Conservation (phyloP, 2,888 invertebrate species). For the Bellardia bayeri region DNA sequence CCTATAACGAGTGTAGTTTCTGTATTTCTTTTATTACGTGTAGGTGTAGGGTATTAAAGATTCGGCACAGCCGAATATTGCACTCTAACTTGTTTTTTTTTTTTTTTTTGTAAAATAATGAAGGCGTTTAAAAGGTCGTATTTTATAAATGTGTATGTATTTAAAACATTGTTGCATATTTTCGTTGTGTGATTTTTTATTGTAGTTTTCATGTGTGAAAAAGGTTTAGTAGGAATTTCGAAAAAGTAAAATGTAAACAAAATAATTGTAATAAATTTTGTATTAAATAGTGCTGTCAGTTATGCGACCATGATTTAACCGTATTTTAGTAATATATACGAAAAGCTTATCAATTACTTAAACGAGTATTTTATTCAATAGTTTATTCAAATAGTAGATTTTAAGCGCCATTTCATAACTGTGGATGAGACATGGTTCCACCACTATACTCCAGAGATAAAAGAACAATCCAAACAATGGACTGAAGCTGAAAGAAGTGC, state of each 20-base stretch:
- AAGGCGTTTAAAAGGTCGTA: conserved; percentile 70
- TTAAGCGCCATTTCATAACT: no score
- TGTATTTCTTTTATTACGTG: no score
- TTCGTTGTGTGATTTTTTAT: conserved; percentile 9
- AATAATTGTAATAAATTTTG: conserved; percentile 5
- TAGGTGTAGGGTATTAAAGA: no score
- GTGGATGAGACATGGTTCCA: no score
- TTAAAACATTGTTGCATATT: conserved; percentile 51
- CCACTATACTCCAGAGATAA: no score
- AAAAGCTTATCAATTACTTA: background rate
- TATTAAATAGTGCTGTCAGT: conserved; percentile 7
- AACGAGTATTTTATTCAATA: background rate
- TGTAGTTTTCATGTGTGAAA: conserved; percentile 1
- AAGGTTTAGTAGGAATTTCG: conserved; percentile 22
- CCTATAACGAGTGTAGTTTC: no score
- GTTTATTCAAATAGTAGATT: background rate
- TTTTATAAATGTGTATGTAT: conserved; percentile 24
- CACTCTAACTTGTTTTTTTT: no score
- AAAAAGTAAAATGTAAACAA: background rate
- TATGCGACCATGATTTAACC: background rate
- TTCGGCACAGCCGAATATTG: no score
- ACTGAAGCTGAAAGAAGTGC: no score
- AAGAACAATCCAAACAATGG: no score
- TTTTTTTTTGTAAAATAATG: conserved; percentile 53
- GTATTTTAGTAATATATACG: background rate